Conservation (phyloP, 1,140 invertebrate genomes). For the Cylas formicarius region DNA sequence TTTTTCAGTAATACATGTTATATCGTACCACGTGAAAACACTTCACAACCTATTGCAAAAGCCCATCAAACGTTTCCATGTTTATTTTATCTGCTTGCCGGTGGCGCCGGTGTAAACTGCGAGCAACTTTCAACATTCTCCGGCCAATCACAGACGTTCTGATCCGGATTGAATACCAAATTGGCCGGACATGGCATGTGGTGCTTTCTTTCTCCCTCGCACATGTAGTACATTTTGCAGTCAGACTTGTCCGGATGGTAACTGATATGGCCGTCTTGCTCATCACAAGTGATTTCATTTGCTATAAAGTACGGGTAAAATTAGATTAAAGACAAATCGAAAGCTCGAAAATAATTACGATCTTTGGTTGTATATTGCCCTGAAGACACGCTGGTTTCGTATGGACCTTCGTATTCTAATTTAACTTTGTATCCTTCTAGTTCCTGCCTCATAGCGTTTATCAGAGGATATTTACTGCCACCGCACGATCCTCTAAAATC, state of each 20-base stretch:
- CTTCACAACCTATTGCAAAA: constrained; percentile 6
- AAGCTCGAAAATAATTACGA: constrained; percentile 55
- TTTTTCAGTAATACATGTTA: too few species aligned
- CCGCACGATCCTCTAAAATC: constrained; percentile 87
- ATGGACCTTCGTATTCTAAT: constrained; percentile 81
- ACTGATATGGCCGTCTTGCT: constrained; percentile 88
- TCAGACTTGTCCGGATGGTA: constrained; percentile 86
- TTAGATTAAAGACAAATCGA: constrained; percentile 1
- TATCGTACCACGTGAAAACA: too few species aligned
- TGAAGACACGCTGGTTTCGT: constrained; percentile 61
- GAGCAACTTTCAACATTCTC: constrained; percentile 87
- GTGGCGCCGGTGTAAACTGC: constrained; percentile 72
- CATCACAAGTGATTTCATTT: constrained; percentile 81
- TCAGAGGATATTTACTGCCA: constrained; percentile 83
- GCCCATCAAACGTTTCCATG: neutral
- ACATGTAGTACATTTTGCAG: constrained; percentile 93
- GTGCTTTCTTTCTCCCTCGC: constrained; percentile 89
- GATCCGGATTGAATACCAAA: constrained; percentile 86
- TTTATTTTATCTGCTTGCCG: constrained; percentile 31
- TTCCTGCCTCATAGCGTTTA: constrained; percentile 81
- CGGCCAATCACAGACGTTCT: constrained; percentile 94
- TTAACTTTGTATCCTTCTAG: constrained; percentile 75
- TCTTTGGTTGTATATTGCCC: constrained; percentile 79
- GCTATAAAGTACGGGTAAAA: constrained; percentile 49
- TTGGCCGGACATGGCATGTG: constrained; percentile 96